A percentile compares a stretch with the other conserved stretches of the same genome.
Conservation (phyloP, 2,797 vertebrate species). For the Protosalanx chinensis region DNA sequence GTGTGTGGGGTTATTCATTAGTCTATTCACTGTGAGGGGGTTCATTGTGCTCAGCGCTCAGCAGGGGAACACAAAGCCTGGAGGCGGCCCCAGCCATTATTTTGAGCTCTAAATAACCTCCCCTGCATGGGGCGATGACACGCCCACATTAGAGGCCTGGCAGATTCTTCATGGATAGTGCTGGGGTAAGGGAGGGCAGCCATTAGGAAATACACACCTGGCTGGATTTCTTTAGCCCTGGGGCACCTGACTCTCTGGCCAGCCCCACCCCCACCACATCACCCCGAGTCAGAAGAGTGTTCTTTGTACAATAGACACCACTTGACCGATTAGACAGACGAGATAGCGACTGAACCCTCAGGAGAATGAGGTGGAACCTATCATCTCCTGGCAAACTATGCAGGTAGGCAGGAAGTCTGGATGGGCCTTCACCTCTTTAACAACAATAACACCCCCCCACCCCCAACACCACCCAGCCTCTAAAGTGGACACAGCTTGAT, state of each 20-base stretch:
- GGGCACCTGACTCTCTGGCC: background rate
- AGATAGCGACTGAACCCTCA: background rate
- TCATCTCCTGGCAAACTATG: background rate
- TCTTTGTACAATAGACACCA: background rate
- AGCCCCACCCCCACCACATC: too few species aligned
- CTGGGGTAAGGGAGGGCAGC: constrained; percentile 43
- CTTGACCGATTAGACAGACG: background rate
- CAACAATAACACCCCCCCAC: background rate
- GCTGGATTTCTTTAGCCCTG: constrained; percentile 53
- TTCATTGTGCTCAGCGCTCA: constrained; percentile 69
- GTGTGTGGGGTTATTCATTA: constrained; percentile 71
- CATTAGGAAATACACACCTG: constrained; percentile 69
- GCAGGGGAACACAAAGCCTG: constrained; percentile 63
- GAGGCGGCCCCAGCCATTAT: constrained; percentile 66
- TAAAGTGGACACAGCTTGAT: constrained; percentile 37
- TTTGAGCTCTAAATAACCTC: constrained; percentile 69
- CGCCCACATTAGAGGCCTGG: constrained; percentile 60
- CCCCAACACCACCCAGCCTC: background rate
- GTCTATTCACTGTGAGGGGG: constrained; percentile 59
- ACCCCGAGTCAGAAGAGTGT: background rate
- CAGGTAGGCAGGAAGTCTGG: background rate
- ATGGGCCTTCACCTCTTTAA: background rate
- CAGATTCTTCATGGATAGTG: constrained; percentile 57
- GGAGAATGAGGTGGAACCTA: background rate
- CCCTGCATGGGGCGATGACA: constrained; percentile 51